Evolutionary conservation across 2,888 invertebrate genomes (phyloP).

Genomic region (Stenolophus ochropezus): DNA sequence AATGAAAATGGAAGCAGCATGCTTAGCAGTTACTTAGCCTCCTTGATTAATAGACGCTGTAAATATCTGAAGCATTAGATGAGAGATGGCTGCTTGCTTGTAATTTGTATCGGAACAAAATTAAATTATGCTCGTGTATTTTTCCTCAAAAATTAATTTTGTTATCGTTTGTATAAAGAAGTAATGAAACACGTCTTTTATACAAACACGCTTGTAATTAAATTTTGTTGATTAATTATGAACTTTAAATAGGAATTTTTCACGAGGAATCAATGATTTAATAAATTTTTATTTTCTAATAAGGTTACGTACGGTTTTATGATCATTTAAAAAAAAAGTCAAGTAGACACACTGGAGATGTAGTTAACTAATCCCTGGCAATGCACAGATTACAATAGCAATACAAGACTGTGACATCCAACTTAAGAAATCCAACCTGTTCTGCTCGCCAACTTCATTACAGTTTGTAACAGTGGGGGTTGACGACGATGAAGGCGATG

Average conservation of each 20-base stretch:
- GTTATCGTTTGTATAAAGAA: slow-evolving; percentile 38
- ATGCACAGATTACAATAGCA: no score
- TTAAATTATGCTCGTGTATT: slow-evolving; percentile 11
- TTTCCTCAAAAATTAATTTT: slow-evolving; percentile 40
- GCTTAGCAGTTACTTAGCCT: neutral
- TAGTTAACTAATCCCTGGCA: no score
- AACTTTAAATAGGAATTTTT: slow-evolving; percentile 36
- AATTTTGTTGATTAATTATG: slow-evolving; percentile 42
- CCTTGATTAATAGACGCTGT: neutral
- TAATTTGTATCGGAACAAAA: slow-evolving; percentile 20
- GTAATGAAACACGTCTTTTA: slow-evolving; percentile 43
- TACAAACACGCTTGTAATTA: slow-evolving; percentile 43
- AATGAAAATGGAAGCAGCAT: no score
- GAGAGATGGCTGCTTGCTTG: neutral
- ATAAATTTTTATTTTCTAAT: neutral
- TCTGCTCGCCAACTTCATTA: no score
- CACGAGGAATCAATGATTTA: slow-evolving; percentile 5
- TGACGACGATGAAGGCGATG: no score
- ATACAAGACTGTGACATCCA: no score
- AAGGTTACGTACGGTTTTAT: no score
- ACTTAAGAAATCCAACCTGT: no score
- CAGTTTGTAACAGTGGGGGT: no score
- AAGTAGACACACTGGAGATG: no score
- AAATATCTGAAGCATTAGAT: slow-evolving; percentile 24
- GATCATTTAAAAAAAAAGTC: no score